Base-by-base conservation (phyloP, 2,113 vertebrate species). In the Puma concolor region DNA sequence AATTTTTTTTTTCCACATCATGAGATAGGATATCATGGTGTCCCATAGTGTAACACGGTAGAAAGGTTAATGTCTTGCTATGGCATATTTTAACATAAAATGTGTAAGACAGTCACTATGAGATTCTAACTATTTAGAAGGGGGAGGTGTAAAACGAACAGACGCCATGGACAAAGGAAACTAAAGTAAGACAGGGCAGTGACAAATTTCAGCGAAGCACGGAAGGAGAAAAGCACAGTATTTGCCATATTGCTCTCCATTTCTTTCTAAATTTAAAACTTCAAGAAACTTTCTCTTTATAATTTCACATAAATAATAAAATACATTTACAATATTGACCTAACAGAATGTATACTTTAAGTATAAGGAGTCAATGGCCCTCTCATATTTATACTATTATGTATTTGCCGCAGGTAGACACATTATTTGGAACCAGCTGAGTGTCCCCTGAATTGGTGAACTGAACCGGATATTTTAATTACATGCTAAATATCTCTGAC, bases 51-150 rank as follows among this genome's bases (percentile, higher is more conserved):
- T 31, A 48, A 8, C 60, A 76, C 4, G 29, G 69, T 14, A 60
- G 50, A 81, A 94, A 87, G 94, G 57, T 21, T 86, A 94, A 90
- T 60, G 60, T 57, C 86, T 96, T 72, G 76, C 36, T 74, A 87
- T 16, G 63, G n/a, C 52, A 36, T n/a, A 66, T 80, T 92, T 92
- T 93, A 81, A 66, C 33, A 41, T 71, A 54, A 77, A 52, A 33
- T 4, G 14, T 74, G 14, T 67, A 64, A 29, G 48, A 63, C 0
- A 44, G 52, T 71, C 38, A 76, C 33, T 5, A 5, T 3, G 66
- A 81, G 50, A 82, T 13, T 67, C 57, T 31, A 54, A 79, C 69
- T 27, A 88, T 4, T 29, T 31, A 80, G 38, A 90, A 94, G 2
- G 7, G 23, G 36, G 13, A 74, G 52, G 13, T 14, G 25, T 38